Base-by-base conservation (phyloP, 2,113 vertebrate species). In the Tympanuchus pallidicinctus region DNA sequence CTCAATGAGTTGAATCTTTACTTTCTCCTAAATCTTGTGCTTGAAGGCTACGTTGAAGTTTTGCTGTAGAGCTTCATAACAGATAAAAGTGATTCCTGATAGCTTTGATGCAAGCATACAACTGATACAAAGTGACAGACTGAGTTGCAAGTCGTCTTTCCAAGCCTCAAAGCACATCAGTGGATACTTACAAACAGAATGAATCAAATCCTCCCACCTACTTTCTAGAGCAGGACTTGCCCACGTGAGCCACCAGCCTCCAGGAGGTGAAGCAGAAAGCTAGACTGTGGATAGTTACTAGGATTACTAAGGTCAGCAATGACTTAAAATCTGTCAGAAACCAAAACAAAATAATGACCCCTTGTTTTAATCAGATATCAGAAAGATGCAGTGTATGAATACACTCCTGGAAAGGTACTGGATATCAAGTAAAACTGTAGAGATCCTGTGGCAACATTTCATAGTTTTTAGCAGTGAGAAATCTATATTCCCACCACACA, bases 191-290 rank as follows among this genome's bases (percentile, higher is more conserved):
- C 2, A 70, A 11, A 73, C 2, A n/a, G 19, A 80, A 86, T 27
- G 0, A 61, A 16, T 1, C 48, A n/a, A 38, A 36, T 6, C 6
- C 13, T 63, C 13, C 8, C 11, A 42, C 1, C 36, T 28, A 4
- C 25, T 14, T 81, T 57, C 84, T 36, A 36, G 8, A 25, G 40
- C 40, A 59, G 40, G 28, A 25, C 27, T 42, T 69, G 21, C 18
- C 27, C 6, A 13, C 8, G 5, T 28, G 28, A 80, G 2, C 10
- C 34, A 28, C 10, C 28, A 75, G 28, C 10, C 32, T 40, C 24
- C 18, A 18, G 27, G 4, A 69, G 9, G 11, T 13, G 40, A 21
- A 34, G 2, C n/a, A 74, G 8, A 2, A 17, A 10, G 5, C 13
- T 64, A 34, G 10, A 16, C 12, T 3, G 6, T 59, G 34, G 6